phyloP scores from a whole-genome alignment of 1,140 invertebrate species.

The Formica exsecta region DNA sequence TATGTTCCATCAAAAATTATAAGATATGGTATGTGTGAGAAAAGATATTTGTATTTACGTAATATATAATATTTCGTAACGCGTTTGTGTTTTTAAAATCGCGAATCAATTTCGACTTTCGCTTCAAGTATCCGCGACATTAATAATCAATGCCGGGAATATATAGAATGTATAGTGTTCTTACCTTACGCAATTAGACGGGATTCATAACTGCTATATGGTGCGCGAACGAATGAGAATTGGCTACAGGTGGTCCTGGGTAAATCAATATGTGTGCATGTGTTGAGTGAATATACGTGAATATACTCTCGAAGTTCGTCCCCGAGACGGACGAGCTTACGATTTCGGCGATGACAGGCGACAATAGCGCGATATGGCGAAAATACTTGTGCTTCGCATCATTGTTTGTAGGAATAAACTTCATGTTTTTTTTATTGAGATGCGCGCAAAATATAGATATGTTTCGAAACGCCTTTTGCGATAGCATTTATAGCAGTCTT shows the following conservation, averaged over 20 bases:
- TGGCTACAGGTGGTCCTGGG: constrained; percentile 77
- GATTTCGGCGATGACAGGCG: constrained; percentile 43
- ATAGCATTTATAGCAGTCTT: background rate
- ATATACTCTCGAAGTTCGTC: constrained; percentile 18
- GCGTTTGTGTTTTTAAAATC: background rate
- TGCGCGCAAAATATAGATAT: background rate
- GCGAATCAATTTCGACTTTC: background rate
- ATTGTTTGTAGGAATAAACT: constrained; percentile 15
- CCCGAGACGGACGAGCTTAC: constrained; percentile 36
- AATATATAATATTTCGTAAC: too few species aligned
- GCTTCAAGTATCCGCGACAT: background rate
- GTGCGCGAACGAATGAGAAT: constrained; percentile 55
- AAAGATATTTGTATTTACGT: too few species aligned
- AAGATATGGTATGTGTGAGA: too few species aligned
- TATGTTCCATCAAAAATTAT: background rate
- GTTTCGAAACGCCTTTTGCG: background rate
- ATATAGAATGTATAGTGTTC: constrained; percentile 32
- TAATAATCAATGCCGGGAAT: constrained; percentile 13
- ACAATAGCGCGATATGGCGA: constrained; percentile 24
- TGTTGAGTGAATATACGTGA: constrained; percentile 66
- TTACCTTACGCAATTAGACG: constrained; percentile 59
- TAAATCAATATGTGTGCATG: constrained; percentile 72
- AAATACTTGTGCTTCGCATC: constrained; percentile 17
- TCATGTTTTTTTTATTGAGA: background rate
- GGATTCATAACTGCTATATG: constrained; percentile 65